Evolutionary conservation across 2,113 vertebrate species (phyloP), one percentile per base, ranked within the genome.

Genomic region (Hippocampus guttulatus): DNA sequence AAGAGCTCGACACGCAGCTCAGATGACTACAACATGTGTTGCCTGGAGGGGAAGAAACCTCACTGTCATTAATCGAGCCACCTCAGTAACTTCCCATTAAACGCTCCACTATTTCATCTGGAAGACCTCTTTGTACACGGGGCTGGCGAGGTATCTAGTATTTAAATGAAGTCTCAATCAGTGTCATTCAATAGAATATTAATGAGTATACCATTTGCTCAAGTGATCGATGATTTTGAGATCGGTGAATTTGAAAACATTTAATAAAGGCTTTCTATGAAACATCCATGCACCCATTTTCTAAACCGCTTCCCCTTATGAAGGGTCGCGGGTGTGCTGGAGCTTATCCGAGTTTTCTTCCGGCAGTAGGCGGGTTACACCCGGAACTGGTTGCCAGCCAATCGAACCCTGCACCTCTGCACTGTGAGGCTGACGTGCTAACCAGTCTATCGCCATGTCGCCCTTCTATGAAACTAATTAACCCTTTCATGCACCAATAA

Each of bases 71-170:
- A 88, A 88, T 88, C 87, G 81, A 76, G 72, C 71, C 73, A 83
- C 83, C 82, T 89, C 73, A 78, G 88, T 88, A 88, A 86, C 78
- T 73, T 75, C 69, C 65, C 83, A 91, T 84, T 89, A 84, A 88
- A 85, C 81, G 69, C 71, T 76, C 85, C 78, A 86, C 83, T 82
- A 84, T 85, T 87, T 81, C 74, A 86, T 88, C 82, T 79, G 75
- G 76, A 76, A 79, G 76, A 71, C 73, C 75, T 64, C 73, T 66
- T 58, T 75, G 66, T 69, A 51, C 80, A 25, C 55, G 64, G 67
- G 62, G 70, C 71, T 67, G 49, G 71, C 65, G 30, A 40, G 64
- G 73, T 73, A 45, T 60, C 3, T 14, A 30, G 3, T 25, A 23
- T 57, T 25, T 57, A 14, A 57, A 57, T 57, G 54, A n/a, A 12